Base-by-base conservation (phyloP, 2,888 invertebrate genomes). In the Hydropsyche betteni region DNA sequence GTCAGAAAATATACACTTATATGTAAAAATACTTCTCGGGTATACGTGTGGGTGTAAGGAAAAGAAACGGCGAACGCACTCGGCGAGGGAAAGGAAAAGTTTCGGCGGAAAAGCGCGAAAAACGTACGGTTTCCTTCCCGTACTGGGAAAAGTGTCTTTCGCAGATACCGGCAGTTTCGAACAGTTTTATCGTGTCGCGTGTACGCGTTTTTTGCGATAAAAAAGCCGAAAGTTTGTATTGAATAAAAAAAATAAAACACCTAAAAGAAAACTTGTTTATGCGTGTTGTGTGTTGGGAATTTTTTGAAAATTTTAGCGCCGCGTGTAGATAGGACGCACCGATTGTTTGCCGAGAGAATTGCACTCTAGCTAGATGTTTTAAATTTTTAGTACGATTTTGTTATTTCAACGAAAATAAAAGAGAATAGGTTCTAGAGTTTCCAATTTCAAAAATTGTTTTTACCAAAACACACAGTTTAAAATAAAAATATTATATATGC, bases 61-160 rank as follows among this genome's bases (percentile, higher is more conserved):
- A 55, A 55, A 14, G 16, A 55, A 55, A 55, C 55, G 55, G 16
- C n/a, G 55, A 1, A 55, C 14, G 16, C 64, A 12, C 64, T n/a
- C 10, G 36, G 64, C 10, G 10, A 10, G 1, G 44, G 10, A 44
- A 64, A 64, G 34, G 64, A 64, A 64, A 64, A 64, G 64, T 64
- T 64, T 64, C 64, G 6, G 6, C 6, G 64, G 64, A 36, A 55
- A 64, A 64, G 64, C 64, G 64, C 64, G 64, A 64, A 64, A 64
- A 64, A 36, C 64, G 36, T 36, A 64, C 64, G 64, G 36, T 64
- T 64, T 64, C 58, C 58, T 53, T 53, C 53, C 53, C 53, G 53
- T 53, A 14, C 61, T 3, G n/a, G 36, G 12, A 36, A 64, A 64
- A 36, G 64, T 64, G 64, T 64, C 64, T 64, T 64, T 64, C 36